Evolutionary conservation across 1,140 invertebrate species (phyloP).

Genomic region (Ips typographus): DNA sequence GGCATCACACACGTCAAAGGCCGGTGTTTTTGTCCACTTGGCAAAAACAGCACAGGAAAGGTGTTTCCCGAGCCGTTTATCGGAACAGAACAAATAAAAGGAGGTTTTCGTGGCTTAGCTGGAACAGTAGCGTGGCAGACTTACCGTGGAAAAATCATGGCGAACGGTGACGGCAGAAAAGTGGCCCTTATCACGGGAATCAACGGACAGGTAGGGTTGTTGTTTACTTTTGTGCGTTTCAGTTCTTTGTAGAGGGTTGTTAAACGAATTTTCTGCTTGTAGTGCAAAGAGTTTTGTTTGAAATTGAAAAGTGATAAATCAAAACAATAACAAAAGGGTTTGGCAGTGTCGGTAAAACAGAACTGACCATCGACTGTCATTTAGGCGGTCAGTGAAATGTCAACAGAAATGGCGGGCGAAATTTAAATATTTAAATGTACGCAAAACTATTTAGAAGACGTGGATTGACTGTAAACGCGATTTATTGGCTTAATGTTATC

Average conservation of each 20-base stretch:
- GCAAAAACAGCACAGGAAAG: constrained; percentile 9
- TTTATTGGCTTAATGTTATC: no score
- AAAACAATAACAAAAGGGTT: no score
- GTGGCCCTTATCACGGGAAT: constrained; percentile 40
- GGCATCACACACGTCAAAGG: not conserved
- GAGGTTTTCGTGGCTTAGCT: not conserved
- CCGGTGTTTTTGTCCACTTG: constrained; percentile 12
- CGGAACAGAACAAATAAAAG: not conserved
- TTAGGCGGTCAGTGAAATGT: no score
- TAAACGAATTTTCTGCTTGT: not conserved
- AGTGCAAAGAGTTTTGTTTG: no score
- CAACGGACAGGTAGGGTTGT: constrained; percentile 36
- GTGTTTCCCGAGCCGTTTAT: not conserved
- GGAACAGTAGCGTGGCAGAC: not conserved
- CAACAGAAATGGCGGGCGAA: no score
- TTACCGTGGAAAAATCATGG: constrained; percentile 11
- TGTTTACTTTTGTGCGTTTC: not conserved
- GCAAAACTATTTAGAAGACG: no score
- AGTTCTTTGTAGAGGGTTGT: not conserved
- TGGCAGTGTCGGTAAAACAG: no score
- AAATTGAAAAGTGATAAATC: no score
- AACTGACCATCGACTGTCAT: no score
- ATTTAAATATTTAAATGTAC: no score
- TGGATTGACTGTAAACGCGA: no score
- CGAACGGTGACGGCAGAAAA: constrained; percentile 31